These are phyloP conservation scores for Bacillus rossius DNA, from an alignment of 1,140 invertebrate genomes.

Conservation along the genomic window DNA sequence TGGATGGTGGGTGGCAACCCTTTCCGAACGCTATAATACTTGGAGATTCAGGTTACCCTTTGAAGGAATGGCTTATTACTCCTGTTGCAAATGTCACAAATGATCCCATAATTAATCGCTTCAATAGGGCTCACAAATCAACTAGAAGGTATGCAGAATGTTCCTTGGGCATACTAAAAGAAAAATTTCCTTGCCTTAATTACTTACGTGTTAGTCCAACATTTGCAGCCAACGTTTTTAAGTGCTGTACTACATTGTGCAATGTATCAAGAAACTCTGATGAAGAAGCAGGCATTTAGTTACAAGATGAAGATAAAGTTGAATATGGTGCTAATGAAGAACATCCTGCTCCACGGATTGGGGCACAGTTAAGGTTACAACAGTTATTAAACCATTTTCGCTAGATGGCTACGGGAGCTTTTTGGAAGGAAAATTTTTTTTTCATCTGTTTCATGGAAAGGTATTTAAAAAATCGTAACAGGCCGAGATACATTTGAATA, in stretches of 20 bases:
- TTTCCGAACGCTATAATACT: constrained; percentile 14
- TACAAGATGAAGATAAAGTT: no score
- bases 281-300: not conserved
- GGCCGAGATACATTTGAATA: no score
- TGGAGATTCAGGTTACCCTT: constrained; percentile 21
- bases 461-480: no score
- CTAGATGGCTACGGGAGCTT: no score
- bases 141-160: constrained; percentile 26
- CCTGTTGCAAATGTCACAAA: constrained; percentile 7
- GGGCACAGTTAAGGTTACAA: no score
- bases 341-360: no score
- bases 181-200: constrained; percentile 26
- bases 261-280: not conserved
- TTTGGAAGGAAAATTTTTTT: no score
- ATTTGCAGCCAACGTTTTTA: not conserved
- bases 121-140: not conserved
- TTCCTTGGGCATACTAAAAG: constrained; percentile 25
- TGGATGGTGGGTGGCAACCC: constrained; percentile 18
- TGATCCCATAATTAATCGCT: not conserved
- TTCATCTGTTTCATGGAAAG: no score
- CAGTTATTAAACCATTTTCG: no score
- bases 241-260: not conserved
- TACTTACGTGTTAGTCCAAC: constrained; percentile 13
- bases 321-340: no score
- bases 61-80: constrained; percentile 22